Base-by-base conservation (phyloP, 2,113 vertebrate species). In the Origma solitaria region DNA sequence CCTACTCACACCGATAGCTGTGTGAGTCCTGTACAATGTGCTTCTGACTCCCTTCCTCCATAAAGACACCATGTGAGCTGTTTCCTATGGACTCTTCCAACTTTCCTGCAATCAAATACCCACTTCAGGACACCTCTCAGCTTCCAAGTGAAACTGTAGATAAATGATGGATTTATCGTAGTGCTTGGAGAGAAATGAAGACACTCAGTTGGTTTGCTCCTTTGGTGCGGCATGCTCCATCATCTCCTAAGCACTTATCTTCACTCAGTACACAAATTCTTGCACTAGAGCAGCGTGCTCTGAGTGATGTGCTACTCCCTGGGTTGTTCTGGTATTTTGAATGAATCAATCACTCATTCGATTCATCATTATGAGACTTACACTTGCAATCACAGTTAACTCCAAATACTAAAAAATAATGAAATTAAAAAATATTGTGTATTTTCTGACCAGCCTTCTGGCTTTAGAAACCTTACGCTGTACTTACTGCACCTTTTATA, bases 71-170 rank as follows among this genome's bases (percentile, higher is more conserved):
- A 30, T 2, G 6, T 7, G 45, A 85, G 47, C 40, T 60, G 6
- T 12, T 58, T 58, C 15, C 64, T 16, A 2, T 8, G 23, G 60
- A 53, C 38, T 33, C 66, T 37, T 83, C 33, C 86, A 86, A 37
- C 21, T 35, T 24, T 4, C 50, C 0, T 0, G 47, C 16, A 10
- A 35, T 31, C 30, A 73, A 45, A 14, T 6, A 73, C 9, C 15
- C 50, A 65, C 33, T 10, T 33, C 45, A 77, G 40, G 70, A 73
- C 65, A 78, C 15, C 25, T 51, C 35, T 57, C 38, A 60, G 58
- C 33, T 78, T 70, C 38, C 69, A 70, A 27, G 42, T n/a, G 56
- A 68, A 84, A 47, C n/a, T n/a, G 37, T 0, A 75, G 30, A n/a
- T 56, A 22, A 4, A 14, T 1, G 11, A 77, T 10, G 16, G 56